A percentile compares a stretch with the other conserved stretches of the same genome.
Evolutionary conservation across 1,140 invertebrate species (phyloP).

Genomic region (Daktulosphaira vitifoliae): DNA sequence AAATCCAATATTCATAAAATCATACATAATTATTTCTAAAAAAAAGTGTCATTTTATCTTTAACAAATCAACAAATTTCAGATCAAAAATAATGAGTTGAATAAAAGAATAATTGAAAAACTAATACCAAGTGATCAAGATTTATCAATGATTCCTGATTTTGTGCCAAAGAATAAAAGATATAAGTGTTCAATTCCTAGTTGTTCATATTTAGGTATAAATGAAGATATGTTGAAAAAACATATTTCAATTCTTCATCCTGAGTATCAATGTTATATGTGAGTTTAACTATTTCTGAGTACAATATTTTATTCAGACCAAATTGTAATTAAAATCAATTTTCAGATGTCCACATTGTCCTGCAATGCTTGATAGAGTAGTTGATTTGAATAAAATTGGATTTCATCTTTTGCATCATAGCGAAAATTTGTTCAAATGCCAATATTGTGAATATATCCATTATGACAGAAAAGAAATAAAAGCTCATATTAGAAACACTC

Average conservation of each 20-base stretch:
- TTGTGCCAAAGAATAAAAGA: neutral
- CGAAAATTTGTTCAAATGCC: conserved; percentile 7
- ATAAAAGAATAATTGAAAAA: conserved; percentile 24
- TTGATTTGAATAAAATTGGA: conserved; percentile 1
- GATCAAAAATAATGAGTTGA: conserved; percentile 12
- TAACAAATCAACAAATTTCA: conserved; percentile 2
- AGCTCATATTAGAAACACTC: neutral
- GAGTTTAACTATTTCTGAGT: too few species aligned
- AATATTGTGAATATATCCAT: conserved; percentile 16
- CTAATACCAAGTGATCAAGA: neutral
- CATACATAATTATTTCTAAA: too few species aligned
- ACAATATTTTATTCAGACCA: too few species aligned
- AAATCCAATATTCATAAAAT: too few species aligned
- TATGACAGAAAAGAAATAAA: conserved; percentile 11
- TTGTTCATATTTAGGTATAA: neutral
- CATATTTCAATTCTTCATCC: conserved; percentile 13
- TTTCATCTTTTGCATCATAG: conserved; percentile 15
- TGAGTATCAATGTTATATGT: neutral
- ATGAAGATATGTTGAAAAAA: neutral
- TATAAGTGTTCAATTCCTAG: conserved; percentile 8
- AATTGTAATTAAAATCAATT: neutral
- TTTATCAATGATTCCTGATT: neutral
- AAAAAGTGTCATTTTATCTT: too few species aligned
- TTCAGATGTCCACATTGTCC: conserved; percentile 16
- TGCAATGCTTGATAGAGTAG: neutral